Evolutionary conservation across 2,888 invertebrate genomes (phyloP), one percentile per base, ranked within the genome.

Genomic region (Molanna angustata): DNA sequence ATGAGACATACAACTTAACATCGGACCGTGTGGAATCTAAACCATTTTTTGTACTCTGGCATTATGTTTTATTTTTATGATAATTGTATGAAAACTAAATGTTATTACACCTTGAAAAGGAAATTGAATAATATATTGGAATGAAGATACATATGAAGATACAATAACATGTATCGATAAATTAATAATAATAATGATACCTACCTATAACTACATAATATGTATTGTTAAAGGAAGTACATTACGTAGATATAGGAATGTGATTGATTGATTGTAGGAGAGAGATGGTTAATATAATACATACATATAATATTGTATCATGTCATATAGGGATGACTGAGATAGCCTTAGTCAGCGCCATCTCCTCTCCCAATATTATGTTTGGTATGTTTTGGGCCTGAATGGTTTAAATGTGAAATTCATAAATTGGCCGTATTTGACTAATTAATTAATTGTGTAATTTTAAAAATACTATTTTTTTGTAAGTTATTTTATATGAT

Each of bases 111-210:
- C 59, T 59, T 59, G 48, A 54, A 59, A 59, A 59, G 59, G 59
- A 59, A 53, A 59, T 59, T 51, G 45, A 59, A 59, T 58, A 56
- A 56, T 59, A 59, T 56, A 59, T 59, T 53, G 22, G 16, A 14
- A 17, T 56, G 59, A 59, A 54, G 54, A 52, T 54, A 59, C 59
- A 59, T 59, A 59, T 59, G 59, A 56, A 48, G 59, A 59, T 59
- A 54, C 54, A 51, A 58, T 27, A 49, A 44, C 48, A 56, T 51
- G 59, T 56, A 59, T 59, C 59, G 53, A 44, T 59, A 59, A 59
- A 59, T 49, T 54, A 35, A 55, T 49, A 35, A 45, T 53, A 52
- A 55, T 18, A 11, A 39, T 39, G 17, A 16, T 39, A 39, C 21
- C 11, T 20, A 13, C n/a, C n/a, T 18, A 16, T 49, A 45, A 56